Percentiles rank a stretch among this genome's conserved stretches.
Conservation (phyloP, 1,140 invertebrate species). For the Harpegnathos saltator region DNA sequence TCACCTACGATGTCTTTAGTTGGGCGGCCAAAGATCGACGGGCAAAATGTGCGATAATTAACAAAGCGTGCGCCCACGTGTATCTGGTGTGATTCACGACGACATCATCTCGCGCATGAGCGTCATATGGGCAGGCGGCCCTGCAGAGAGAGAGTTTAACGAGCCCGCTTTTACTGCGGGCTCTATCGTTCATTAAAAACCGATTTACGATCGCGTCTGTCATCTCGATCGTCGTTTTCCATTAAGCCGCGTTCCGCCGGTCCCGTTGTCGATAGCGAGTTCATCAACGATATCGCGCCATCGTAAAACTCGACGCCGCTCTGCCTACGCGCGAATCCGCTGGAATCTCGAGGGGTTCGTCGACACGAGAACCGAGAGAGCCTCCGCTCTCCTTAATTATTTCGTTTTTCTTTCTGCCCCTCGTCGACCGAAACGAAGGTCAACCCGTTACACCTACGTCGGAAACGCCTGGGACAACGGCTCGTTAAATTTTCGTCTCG, state of each 20-base stretch:
- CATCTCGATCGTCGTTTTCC: neutral
- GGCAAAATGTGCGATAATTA: no score
- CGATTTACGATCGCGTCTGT: slow-evolving; percentile 14
- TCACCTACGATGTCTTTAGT: no score
- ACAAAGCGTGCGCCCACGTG: no score
- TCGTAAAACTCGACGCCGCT: neutral
- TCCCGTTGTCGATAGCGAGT: slow-evolving; percentile 18
- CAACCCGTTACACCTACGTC: slow-evolving; percentile 18
- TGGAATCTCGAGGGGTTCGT: slow-evolving; percentile 35
- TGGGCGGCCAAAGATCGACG: no score
- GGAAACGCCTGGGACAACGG: neutral
- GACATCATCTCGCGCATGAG: no score
- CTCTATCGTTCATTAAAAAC: slow-evolving; percentile 13
- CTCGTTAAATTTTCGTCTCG: slow-evolving; percentile 4
- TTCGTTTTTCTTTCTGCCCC: slow-evolving; percentile 7
- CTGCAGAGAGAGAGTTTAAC: no score
- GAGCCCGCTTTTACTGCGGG: no score
- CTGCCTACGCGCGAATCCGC: neutral
- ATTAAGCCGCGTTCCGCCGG: neutral
- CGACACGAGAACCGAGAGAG: slow-evolving; percentile 1
- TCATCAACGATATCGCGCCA: slow-evolving; percentile 3
- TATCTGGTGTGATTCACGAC: no score
- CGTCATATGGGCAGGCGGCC: no score
- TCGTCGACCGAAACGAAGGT: slow-evolving; percentile 37
- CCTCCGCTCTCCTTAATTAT: slow-evolving; percentile 35